Base-by-base conservation (phyloP, 2,888 invertebrate species). In the Drosophila percnosoma region DNA sequence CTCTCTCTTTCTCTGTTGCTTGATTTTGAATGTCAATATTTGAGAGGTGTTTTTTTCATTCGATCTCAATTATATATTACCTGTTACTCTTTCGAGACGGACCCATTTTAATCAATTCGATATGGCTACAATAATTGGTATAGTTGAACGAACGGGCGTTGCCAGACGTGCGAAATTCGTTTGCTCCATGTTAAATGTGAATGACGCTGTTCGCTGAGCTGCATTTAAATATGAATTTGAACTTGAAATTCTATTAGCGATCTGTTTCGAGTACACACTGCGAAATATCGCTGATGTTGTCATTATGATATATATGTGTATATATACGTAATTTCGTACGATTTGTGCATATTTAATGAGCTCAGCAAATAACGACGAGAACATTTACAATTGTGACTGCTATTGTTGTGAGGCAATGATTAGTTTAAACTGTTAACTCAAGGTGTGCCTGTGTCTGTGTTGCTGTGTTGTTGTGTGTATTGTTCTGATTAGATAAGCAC, bases 221-320 rank as follows among this genome's bases (percentile, higher is more conserved):
- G 71, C 67, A 49, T 60, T 66, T 49, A 61, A 64, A 68, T 73
- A 61, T 66, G 57, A 69, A 76, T 73, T 70, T 83, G 83, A 83
- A 82, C 84, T 84, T 84, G 84, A 84, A 82, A 68, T 72, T 53
- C 75, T 45, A 82, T 83, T 83, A 81, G 73, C 68, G 45, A 80
- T 65, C 48, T 40, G 45, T 48, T 45, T 53, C 71, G 68, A 68
- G 49, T 63, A 76, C 45, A 45, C 15, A 45, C 4, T 45, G 45
- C 45, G 45, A 24, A 24, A 24, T 24, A 27, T 36, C 11, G 54
- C 34, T 34, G 34, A 54, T 38, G 18, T 36, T 58, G 29, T 66
- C 62, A 15, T 54, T 62, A 42, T 52, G 55, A 21, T 42, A 31
- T 48, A 62, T 52, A 33, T 29, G 2, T n/a, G 24, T 24, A 11